A percentile compares a stretch with the other conserved stretches of the same genome.
These are phyloP conservation scores for Picathartes gymnocephalus DNA, from an alignment of 2,113 vertebrate species.

Conservation along the genomic window DNA sequence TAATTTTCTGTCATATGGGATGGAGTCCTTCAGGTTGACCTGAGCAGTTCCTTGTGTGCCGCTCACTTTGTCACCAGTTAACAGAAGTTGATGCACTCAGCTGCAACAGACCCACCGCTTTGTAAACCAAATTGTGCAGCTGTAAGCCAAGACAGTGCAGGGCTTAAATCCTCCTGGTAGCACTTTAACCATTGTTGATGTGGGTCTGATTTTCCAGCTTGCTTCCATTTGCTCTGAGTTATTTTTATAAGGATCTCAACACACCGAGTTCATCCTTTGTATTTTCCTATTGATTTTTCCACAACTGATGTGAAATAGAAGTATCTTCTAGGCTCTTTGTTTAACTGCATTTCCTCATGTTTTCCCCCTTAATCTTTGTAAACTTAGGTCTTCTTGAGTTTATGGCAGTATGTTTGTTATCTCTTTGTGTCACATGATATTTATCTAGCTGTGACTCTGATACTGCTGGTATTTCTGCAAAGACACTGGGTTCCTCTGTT, in stretches of 20 bases:
- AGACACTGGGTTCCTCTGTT: slow-evolving; percentile 5
- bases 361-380: slow-evolving; percentile 67
- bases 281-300: slow-evolving; percentile 54
- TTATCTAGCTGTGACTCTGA: slow-evolving; percentile 70
- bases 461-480: slow-evolving; percentile 60
- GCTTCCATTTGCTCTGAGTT: slow-evolving; percentile 32
- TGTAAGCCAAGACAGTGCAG: neutral
- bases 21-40: neutral
- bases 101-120: neutral
- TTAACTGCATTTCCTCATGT: slow-evolving; percentile 46
- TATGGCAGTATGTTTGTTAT: slow-evolving; percentile 60
- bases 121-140: neutral
- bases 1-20: neutral
- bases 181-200: neutral
- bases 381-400: slow-evolving; percentile 52
- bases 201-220: neutral
- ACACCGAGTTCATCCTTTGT: neutral
- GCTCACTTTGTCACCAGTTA: neutral
- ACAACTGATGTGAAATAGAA: slow-evolving; percentile 21
- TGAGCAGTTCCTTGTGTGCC: neutral
- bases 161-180: slow-evolving; percentile 19
- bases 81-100: neutral
- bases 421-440: slow-evolving; percentile 56
- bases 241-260: slow-evolving; percentile 44
- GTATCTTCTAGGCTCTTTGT: slow-evolving; percentile 26